A percentile compares a stretch with the other conserved stretches of the same genome.
phyloP scores from a whole-genome alignment of 2,888 invertebrate genomes.

The Campoletis raptor region DNA sequence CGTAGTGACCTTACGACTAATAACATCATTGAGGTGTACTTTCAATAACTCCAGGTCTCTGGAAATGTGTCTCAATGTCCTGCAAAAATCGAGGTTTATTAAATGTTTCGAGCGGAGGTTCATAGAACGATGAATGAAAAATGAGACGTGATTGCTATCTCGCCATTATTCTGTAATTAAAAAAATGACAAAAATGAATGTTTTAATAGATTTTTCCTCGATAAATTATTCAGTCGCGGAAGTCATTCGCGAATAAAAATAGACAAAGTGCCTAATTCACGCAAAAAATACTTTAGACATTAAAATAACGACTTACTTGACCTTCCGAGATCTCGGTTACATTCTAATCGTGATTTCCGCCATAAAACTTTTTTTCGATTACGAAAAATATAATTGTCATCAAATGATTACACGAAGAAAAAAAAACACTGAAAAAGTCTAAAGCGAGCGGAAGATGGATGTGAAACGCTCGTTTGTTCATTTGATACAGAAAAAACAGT shows the following conservation, averaged over 20 bases:
- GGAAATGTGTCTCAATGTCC: not conserved
- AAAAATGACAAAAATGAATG: not conserved
- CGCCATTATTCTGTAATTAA: not conserved
- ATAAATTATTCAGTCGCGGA: not conserved
- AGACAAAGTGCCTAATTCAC: not conserved
- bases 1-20: no score
- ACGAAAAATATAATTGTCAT: not conserved
- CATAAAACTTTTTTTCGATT: not conserved
- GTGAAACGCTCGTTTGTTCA: no score
- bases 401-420: not conserved
- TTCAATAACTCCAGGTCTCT: slow-evolving; percentile 1
- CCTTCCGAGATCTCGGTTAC: not conserved
- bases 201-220: not conserved
- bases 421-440: not conserved
- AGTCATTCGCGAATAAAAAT: not conserved
- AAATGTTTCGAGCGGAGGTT: not conserved
- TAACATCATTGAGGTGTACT: not conserved
- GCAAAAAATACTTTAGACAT: not conserved
- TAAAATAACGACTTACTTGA: no score
- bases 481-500: no score
- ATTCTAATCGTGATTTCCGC: no score
- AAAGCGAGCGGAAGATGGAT: not conserved
- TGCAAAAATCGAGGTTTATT: not conserved
- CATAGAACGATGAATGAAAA: not conserved
- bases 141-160: not conserved